phyloP scores from a whole-genome alignment of 2,113 vertebrate genomes.

The Centrocercus urophasianus region DNA sequence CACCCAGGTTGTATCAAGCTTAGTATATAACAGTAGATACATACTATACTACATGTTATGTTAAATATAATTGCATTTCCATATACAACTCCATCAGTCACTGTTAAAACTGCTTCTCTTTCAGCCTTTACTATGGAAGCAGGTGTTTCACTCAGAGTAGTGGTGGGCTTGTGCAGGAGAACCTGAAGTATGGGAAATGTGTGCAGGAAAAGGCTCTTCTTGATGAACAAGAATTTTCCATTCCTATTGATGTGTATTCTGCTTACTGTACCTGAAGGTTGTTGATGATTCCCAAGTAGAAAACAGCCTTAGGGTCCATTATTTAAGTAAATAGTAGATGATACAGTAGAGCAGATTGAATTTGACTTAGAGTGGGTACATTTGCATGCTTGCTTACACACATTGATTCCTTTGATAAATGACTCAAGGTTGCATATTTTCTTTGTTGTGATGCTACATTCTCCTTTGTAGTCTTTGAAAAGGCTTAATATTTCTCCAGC shows the following conservation, averaged over 20 bases:
- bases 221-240: neutral
- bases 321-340: neutral
- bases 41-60: rapidly evolving
- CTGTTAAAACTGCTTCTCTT: neutral
- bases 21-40: neutral
- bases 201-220: neutral
- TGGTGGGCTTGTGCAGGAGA: rapidly evolving
- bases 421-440: neutral
- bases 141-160: neutral
- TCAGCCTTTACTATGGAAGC: neutral
- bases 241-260: neutral
- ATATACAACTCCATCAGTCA: neutral
- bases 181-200: neutral
- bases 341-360: neutral
- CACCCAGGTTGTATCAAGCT: neutral
- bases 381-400: neutral
- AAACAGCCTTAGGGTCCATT: neutral
- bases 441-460: neutral
- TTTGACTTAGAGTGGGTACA: rapidly evolving
- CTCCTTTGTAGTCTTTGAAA: neutral
- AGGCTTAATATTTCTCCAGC: neutral
- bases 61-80: neutral
- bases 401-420: neutral
- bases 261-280: neutral
- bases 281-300: neutral